A percentile compares a stretch with the other conserved stretches of the same genome.
Evolutionary conservation across 2,113 vertebrate genomes (phyloP).

Genomic region (Lepus timidus): DNA sequence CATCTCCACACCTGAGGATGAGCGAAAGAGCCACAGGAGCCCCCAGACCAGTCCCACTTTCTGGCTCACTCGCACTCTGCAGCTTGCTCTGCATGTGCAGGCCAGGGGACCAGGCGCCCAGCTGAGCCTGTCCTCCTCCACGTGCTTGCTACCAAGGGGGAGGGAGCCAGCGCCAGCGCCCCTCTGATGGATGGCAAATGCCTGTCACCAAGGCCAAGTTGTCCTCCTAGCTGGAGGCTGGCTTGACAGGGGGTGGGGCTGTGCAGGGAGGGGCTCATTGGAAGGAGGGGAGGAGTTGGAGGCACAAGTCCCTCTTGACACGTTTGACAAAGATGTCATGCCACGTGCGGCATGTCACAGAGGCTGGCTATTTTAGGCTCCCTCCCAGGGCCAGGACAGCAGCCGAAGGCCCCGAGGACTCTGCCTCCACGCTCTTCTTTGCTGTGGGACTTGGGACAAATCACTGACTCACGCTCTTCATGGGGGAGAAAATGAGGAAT

Average conservation of each 20-base stretch:
- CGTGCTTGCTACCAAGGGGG: too few relatives aligned
- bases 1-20: neutral
- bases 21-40: neutral
- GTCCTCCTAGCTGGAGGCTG: neutral
- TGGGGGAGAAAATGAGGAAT: neutral
- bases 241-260: neutral
- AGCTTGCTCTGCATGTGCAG: neutral
- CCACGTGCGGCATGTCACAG: neutral
- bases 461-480: neutral
- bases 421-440: neutral
- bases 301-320: too few relatives aligned
- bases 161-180: neutral
- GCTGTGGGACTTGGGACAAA: neutral
- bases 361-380: neutral
- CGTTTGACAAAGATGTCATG: too few relatives aligned
- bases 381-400: neutral
- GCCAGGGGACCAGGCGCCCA: neutral
- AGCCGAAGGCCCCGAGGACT: neutral
- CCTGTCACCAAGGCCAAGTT: neutral
- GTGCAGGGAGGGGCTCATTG: rapidly evolving
- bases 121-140: neutral
- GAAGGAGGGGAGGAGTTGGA: neutral
- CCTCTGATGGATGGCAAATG: rapidly evolving
- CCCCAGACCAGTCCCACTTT: neutral
- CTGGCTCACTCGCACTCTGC: neutral